Evolutionary conservation across 2,113 vertebrate species (phyloP), one percentile per base, ranked within the genome.

Genomic region (human (Homo sapiens)): DNA sequence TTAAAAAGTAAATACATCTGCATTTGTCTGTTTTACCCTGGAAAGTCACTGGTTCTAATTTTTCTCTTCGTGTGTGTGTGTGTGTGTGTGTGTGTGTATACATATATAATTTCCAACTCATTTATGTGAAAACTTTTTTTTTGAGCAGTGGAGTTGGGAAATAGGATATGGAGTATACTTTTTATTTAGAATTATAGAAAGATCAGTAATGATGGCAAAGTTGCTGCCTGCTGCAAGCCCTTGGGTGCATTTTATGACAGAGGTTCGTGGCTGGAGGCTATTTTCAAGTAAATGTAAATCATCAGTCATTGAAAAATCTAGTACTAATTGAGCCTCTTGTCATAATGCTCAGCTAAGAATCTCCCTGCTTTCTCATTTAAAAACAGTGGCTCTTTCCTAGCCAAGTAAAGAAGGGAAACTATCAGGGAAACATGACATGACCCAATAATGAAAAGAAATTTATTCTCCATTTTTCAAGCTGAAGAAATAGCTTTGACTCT

Each of bases 211-310:
- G 72, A 92, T 48, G 75, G 66, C 38, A 81, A 83, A 96, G 61
- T 38, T 22, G 4, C 25, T 96, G n/a, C 79, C 70, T 92, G 11
- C 48, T 70, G 30, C 8, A 88, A 93, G 88, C 76, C 92, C 52
- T 78, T 25, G 82, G 90, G 86, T 89, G 23, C 20, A 68, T 40
- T 85, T 83, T 90, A 50, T 83, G 55, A 84, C 73, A 87, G 68
- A 93, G 90, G 22, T 81, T 92, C 0, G 0, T 85, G 45, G 52
- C 90, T 92, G 80, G 25, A 57, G 85, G 88, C 87, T 96, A 82
- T 96, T 96, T 92, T 70, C 87, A 95, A 93, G 75, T 57, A 45
- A 93, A 85, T 96, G 10, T 45, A 94, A 93, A 97, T 96, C 22
- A 90, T 93, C 25, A 91, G 14, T 84, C 76, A 90, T 9, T 94